phyloP scores from a whole-genome alignment of 2,888 invertebrate species.

The Mythimna lalbum region DNA sequence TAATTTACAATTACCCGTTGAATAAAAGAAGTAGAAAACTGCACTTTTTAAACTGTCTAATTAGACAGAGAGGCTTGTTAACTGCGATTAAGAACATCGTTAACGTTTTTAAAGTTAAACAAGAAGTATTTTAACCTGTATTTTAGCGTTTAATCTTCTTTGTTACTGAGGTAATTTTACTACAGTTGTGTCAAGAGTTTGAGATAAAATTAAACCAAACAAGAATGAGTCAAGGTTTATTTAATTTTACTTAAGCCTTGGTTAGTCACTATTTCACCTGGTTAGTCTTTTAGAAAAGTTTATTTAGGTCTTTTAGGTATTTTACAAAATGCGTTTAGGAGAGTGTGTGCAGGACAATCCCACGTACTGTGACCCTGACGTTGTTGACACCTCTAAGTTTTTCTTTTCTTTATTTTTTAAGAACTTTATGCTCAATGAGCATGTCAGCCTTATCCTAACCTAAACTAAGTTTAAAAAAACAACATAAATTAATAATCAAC shows the following conservation, averaged over 20 bases:
- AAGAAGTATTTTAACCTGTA: conserved; percentile 27
- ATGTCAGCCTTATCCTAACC: too few relatives aligned
- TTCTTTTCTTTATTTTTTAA: too few relatives aligned
- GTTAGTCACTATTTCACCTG: not conserved
- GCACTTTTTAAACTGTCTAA: conserved; percentile 21
- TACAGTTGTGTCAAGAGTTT: conserved; percentile 28
- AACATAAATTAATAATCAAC: too few relatives aligned
- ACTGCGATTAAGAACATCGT: conserved; percentile 14
- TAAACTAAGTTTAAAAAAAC: too few relatives aligned
- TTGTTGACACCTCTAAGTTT: too few relatives aligned
- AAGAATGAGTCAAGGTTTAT: not conserved
- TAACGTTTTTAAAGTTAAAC: conserved; percentile 40
- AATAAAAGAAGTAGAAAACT: conserved; percentile 21
- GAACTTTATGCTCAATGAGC: too few relatives aligned
- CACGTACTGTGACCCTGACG: too few relatives aligned
- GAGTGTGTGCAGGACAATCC: too few relatives aligned
- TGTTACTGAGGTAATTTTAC: conserved; percentile 31
- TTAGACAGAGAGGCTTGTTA: conserved; percentile 35
- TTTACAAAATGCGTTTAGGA: too few relatives aligned
- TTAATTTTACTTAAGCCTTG: conserved; percentile 15
- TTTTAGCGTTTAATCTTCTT: conserved; percentile 29
- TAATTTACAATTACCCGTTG: not conserved
- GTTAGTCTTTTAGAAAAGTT: not conserved
- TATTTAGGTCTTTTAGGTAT: too few relatives aligned
- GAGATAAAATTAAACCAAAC: conserved; percentile 11